Base-by-base conservation (phyloP, 1,140 invertebrate species). In the Cylas formicarius region DNA sequence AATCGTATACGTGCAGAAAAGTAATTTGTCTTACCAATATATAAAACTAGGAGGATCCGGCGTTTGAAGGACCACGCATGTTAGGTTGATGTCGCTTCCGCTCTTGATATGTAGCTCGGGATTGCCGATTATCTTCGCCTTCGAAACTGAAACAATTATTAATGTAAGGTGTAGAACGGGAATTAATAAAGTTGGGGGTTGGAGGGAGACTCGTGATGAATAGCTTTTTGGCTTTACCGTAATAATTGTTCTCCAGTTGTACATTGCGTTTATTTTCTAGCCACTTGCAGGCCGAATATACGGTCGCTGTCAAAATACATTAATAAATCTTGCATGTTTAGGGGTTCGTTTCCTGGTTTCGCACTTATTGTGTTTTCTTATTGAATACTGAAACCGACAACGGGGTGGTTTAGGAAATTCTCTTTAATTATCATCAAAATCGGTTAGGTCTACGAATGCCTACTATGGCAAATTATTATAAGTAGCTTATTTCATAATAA, bases 31-130 rank as follows among this genome's bases (percentile, higher is more conserved):
- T 48, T 48, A 48, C 89, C 89, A 92, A 66, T 89, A 88, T 65
- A 93, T 90, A 68, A 88, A 90, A 55, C 79, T 80, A 24, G 88
- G 88, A n/a, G 87, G 86, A 50, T 87, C 85, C 0, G 88, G 86
- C 18, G 86, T 86, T 62, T 90, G 82, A 49, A 80, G 73, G 4
- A 90, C 86, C 47, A 86, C 75, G 68, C 89, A 91, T 34, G 87
- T 91, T 55, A 92, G 74, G 71, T 90, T 91, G 62, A 92, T 89
- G 72, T 90, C 87, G 53, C 84, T 88, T 21, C 87, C 88, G 54
- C 83, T 86, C 55, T 87, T 84, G 58, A 91, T 84, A 71, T 84
- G 87, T 49, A 89, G 71, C 65, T 90, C 86, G 10, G 83, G 74
- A 55, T 86, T 87, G 11, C 86, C 86, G 36, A 84, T 67, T 56